phyloP scores from a whole-genome alignment of 1,140 invertebrate species.

The Brachionus calyciflorus region DNA sequence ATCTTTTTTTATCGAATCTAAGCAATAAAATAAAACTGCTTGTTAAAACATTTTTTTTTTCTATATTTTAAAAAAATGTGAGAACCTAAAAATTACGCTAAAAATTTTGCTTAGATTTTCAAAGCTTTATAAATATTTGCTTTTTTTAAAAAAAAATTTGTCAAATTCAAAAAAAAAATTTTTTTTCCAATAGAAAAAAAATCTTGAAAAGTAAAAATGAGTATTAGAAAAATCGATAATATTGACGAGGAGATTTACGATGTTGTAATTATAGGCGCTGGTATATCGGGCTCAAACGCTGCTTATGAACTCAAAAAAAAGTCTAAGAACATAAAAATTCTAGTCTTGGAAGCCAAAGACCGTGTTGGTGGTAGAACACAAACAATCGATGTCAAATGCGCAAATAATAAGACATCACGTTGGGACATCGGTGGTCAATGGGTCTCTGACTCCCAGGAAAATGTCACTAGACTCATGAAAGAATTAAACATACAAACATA shows the following conservation, averaged over 20 bases:
- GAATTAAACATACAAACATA: slow-evolving; percentile 55
- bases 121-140: background rate
- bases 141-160: background rate
- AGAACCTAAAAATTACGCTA: no score
- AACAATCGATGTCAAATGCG: slow-evolving; percentile 51
- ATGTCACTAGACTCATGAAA: slow-evolving; percentile 55
- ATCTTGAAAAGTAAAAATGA: background rate
- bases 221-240: background rate
- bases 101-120: no score
- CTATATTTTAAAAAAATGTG: no score
- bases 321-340: slow-evolving; percentile 51
- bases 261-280: slow-evolving; percentile 57
- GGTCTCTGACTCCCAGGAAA: slow-evolving; percentile 56
- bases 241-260: slow-evolving; percentile 48
- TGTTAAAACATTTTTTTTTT: no score
- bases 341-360: slow-evolving; percentile 58
- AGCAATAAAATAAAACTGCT: no score
- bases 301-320: slow-evolving; percentile 53
- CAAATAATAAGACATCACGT: slow-evolving; percentile 50
- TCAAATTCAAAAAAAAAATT: no score
- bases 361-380: slow-evolving; percentile 57
- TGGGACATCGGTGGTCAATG: slow-evolving; percentile 59
- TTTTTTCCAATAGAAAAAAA: no score
- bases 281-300: slow-evolving; percentile 56
- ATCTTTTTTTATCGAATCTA: no score